Base-by-base conservation (phyloP, 2,888 invertebrate species). In the Corythucha ciliata region DNA sequence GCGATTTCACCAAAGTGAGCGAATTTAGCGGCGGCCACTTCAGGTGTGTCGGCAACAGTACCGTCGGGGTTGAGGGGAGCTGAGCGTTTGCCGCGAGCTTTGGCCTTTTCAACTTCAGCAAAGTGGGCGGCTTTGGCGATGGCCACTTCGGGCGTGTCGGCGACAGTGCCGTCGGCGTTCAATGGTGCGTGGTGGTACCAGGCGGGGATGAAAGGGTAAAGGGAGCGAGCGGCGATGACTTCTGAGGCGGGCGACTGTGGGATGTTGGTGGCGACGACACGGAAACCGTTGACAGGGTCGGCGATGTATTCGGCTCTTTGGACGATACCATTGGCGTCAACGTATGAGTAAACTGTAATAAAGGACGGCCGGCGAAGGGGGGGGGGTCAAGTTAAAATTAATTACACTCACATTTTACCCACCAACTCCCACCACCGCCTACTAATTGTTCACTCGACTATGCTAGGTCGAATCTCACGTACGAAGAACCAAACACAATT, bases 251-350 rank as follows among this genome's bases (percentile, higher is more conserved):
- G 51, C 21, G 37, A 36, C 1, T 45, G 52, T 1, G 80, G 79
- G 55, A 80, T 66, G 66, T 80, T 80, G 10, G 78, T 78, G 37
- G 77, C 80, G n/a, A 76, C 69, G 10, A 79, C 79, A 64, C 79
- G 71, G 67, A 81, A 80, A 34, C 80, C 80, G 62, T 78, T 72
- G 50, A 71, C 68, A 33, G 70, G 69, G 68, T 80, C 80, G 6
- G 80, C 74, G 22, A 77, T 70, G 63, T 80, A 80, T 52, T 76
- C 73, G 21, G 80, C 78, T 32, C 76, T 77, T 64, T 80, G 80
- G 12, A 79, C 65, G 52, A 76, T 68, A 3, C 80, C 80, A 62
- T 79, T 62, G 14, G 77, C 78, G 64, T 82, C 81, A 50, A 81
- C 73, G 64, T 81, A 82, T 32, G 79, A 79, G 64, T 81, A 82